Conservation (phyloP, 2,888 invertebrate species). For the Hermaeophaga mercurialis region DNA sequence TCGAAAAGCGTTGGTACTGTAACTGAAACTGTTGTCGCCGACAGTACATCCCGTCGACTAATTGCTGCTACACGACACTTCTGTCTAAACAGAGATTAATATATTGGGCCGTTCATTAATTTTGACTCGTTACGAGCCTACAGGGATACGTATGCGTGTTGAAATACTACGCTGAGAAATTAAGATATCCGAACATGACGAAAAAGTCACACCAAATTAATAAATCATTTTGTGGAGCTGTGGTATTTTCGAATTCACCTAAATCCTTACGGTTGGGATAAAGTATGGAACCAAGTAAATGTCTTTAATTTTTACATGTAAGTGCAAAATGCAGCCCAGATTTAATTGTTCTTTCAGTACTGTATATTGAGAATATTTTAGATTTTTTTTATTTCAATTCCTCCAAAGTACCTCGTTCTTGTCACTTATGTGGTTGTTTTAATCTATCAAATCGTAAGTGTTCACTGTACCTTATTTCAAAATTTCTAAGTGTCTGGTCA, state of each 20-base stretch:
- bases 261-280: background rate
- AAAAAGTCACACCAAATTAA: constrained; percentile 8
- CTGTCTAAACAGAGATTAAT: constrained; percentile 56
- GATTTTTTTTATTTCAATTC: too few relatives aligned
- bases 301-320: too few relatives aligned
- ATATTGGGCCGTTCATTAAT: constrained; percentile 49
- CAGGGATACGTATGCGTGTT: constrained; percentile 24
- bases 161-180: constrained; percentile 33
- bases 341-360: too few relatives aligned
- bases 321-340: too few relatives aligned
- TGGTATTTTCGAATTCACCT: background rate
- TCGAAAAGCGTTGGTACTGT: constrained; percentile 14
- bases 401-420: too few relatives aligned
- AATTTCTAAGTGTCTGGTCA: too few relatives aligned
- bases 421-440: too few relatives aligned
- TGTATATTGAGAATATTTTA: too few relatives aligned
- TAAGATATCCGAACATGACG: constrained; percentile 20
- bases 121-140: constrained; percentile 30
- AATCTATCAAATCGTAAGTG: too few relatives aligned
- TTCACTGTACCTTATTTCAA: too few relatives aligned
- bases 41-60: constrained; percentile 54
- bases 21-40: constrained; percentile 37
- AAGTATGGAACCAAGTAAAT: too few relatives aligned
- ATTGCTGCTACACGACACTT: constrained; percentile 55
- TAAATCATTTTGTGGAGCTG: constrained; percentile 14